Evolutionary conservation across 2,888 invertebrate genomes (phyloP), one percentile per base, ranked within the genome.

Genomic region (Cantharis rustica): DNA sequence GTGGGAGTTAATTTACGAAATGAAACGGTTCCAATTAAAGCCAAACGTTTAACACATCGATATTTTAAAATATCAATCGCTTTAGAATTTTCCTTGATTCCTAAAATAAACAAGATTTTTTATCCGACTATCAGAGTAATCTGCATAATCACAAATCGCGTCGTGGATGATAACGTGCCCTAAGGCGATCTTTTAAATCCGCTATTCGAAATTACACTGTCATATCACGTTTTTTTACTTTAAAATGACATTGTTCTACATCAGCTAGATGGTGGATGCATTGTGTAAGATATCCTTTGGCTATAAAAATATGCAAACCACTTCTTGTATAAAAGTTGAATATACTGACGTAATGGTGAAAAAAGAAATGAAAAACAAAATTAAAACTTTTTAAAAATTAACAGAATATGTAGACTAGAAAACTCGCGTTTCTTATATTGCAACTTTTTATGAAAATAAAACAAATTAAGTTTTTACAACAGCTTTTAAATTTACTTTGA

Each of bases 121-220:
- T 79, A 83, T 82, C 81, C 81, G 81, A 23, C 64, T 13, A 66
- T 66, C 64, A 66, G 64, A 66, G 64, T 66, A 66, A 66, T 66
- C 64, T 81, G 79, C 77, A 79, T 76, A 81, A 81, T 82, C 81
- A 80, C 81, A 72, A 75, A 77, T 75, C 74, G 74, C 69, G 77
- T 77, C 75, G 73, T 75, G 76, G 73, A 77, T 76, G 80, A 80
- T 80, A 80, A 80, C 81, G 76, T 77, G 76, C 79, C 81, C 80
- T 79, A 61, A 69, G 79, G 81, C 78, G 78, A 66, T 73, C 71
- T 79, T 80, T 79, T 79, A 79, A 79, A 80, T 79, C 79, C 75
- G 76, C 76, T 47, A 76, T 79, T 77, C 73, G 75, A 69, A 79
- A 79, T 76, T 78, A 79, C 78, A 68, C 76, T 69, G 75, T 71